Conservation (phyloP, 2,797 vertebrate genomes). For the Pangasius mekongensis region DNA sequence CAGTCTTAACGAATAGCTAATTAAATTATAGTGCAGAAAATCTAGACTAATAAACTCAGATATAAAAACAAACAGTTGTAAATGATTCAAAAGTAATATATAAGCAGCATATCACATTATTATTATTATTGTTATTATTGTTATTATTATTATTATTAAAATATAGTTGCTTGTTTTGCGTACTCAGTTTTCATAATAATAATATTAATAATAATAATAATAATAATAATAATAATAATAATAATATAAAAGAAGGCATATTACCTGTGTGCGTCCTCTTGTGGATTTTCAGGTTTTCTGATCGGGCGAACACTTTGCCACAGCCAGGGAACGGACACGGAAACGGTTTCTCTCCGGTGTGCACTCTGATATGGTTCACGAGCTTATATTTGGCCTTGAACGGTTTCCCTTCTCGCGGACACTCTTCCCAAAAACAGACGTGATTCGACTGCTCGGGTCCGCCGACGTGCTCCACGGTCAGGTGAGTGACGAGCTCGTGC, state of each 20-base stretch:
- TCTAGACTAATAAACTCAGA: not conserved
- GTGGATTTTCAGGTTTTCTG: slow-evolving; percentile 94
- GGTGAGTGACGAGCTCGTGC: slow-evolving; percentile 93
- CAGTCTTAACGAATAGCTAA: not conserved
- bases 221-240: slow-evolving; percentile 21
- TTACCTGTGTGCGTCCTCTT: slow-evolving; percentile 95
- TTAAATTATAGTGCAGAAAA: not conserved
- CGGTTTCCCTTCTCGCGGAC: slow-evolving; percentile 88
- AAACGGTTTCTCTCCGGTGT: slow-evolving; percentile 93
- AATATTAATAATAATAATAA: slow-evolving; percentile 24
- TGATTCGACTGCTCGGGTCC: slow-evolving; percentile 92
- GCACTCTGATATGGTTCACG: slow-evolving; percentile 92
- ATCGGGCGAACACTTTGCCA: slow-evolving; percentile 92
- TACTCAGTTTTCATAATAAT: not conserved
- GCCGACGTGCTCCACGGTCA: slow-evolving; percentile 92
- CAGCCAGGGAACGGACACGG: slow-evolving; percentile 92
- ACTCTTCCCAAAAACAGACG: slow-evolving; percentile 93
- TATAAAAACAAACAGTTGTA: not conserved
- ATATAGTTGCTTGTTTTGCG: not conserved
- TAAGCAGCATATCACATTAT: not conserved
- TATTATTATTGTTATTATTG: slow-evolving; percentile 3
- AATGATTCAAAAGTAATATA: not conserved
- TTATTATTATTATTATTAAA: not conserved
- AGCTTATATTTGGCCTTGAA: slow-evolving; percentile 98
- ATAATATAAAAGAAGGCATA: slow-evolving; percentile 30